Evolutionary conservation across 2,888 invertebrate species (phyloP).

Genomic region (Drosophila subsilvestris): DNA sequence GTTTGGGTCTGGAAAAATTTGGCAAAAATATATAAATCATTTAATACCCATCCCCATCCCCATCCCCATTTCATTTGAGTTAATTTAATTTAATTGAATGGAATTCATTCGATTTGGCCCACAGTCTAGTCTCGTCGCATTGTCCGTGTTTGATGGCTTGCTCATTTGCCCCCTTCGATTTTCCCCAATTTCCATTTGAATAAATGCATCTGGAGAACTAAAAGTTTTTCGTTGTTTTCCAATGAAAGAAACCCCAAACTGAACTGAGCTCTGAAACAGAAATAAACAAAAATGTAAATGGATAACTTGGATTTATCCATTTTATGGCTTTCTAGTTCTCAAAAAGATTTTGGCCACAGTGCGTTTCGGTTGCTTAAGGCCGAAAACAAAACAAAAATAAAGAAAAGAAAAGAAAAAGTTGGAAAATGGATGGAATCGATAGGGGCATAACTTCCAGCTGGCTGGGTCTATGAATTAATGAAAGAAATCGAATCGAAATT

Average conservation of each 20-base stretch:
- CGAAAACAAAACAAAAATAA: too few species aligned
- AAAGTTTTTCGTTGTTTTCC: constrained; percentile 41
- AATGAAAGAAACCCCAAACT: not conserved
- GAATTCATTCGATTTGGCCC: not conserved
- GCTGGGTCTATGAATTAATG: too few species aligned
- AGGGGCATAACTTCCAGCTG: too few species aligned
- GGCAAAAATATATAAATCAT: constrained; percentile 23
- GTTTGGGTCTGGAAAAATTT: not conserved
- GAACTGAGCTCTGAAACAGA: not conserved
- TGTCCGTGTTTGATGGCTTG: not conserved
- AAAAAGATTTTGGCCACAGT: constrained; percentile 2
- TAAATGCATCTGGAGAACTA: constrained; percentile 3
- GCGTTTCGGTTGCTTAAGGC: not conserved
- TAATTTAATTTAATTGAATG: not conserved
- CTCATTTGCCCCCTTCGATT: not conserved
- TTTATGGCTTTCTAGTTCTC: constrained; percentile 17
- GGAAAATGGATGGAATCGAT: too few species aligned
- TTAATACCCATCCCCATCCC: too few species aligned
- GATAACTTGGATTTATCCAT: constrained; percentile 45
- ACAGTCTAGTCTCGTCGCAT: not conserved
- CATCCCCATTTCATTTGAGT: constrained; percentile 12
- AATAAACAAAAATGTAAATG: constrained; percentile 49
- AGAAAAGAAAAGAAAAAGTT: too few species aligned
- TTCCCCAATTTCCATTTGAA: constrained; percentile 38
- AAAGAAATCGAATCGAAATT: too few species aligned